phyloP scores from a whole-genome alignment of 2,888 invertebrate species.

The Drosophila formosana region DNA sequence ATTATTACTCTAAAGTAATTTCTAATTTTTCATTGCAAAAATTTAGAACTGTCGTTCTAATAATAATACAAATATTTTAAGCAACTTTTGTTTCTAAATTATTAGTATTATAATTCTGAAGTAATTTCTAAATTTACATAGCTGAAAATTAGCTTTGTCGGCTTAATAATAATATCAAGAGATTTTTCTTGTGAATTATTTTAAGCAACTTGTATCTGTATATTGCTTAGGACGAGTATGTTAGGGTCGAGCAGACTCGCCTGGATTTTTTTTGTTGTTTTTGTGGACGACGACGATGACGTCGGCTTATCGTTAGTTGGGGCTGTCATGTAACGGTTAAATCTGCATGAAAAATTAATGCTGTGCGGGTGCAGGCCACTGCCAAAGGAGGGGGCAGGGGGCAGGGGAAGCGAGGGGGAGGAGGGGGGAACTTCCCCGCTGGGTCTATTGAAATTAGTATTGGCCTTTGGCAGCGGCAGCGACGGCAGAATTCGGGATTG shows the following conservation, averaged over 20 bases:
- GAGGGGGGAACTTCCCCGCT: not conserved
- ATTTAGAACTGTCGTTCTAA: no score
- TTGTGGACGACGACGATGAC: constrained; percentile 7
- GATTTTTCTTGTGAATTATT: no score
- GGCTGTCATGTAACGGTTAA: constrained; percentile 78
- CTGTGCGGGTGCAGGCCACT: constrained; percentile 22
- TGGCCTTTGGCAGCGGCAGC: constrained; percentile 43
- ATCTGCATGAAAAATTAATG: constrained; percentile 79
- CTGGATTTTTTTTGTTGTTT: constrained; percentile 10
- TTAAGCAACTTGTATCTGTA: no score
- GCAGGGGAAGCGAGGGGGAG: no score
- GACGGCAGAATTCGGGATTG: not conserved
- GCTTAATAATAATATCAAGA: no score
- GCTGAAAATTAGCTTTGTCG: no score
- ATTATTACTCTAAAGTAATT: not conserved
- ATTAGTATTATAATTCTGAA: no score
- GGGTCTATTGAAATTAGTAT: constrained; percentile 55
- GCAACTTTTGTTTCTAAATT: no score
- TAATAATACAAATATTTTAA: no score
- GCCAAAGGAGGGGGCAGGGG: not conserved
- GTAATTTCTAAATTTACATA: no score
- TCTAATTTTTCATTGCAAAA: no score
- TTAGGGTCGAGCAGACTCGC: not conserved
- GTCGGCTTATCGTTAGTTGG: constrained; percentile 64
- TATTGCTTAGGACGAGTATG: not conserved